These are phyloP conservation scores for Lordiphosa fenestrarum DNA, from an alignment of 2,888 invertebrate genomes.

Conservation along the genomic window DNA sequence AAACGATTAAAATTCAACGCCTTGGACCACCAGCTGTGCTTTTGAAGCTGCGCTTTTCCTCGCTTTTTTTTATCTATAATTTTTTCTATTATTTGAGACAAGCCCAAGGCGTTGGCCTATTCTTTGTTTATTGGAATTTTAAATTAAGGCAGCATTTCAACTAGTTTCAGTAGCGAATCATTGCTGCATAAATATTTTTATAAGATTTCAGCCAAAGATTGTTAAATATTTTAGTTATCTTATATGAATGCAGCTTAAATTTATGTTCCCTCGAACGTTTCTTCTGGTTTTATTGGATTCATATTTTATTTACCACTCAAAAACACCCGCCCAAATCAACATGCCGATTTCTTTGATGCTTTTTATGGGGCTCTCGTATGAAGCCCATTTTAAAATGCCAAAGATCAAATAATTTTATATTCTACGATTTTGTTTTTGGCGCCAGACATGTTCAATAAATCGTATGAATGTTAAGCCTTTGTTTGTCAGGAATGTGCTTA, in stretches of 20 bases:
- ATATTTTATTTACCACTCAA: conserved; percentile 47
- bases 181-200: not conserved
- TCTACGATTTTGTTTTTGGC: not conserved
- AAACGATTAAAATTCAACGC: conserved; percentile 66
- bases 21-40: conserved; percentile 58
- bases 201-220: too few species aligned
- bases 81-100: conserved; percentile 7
- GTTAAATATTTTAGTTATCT: too few species aligned
- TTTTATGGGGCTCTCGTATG: not conserved
- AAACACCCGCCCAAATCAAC: conserved; percentile 33
- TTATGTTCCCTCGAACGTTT: conserved; percentile 14
- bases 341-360: conserved; percentile 29
- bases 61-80: conserved; percentile 1
- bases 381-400: conserved; percentile 8
- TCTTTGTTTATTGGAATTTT: conserved; percentile 60
- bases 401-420: not conserved
- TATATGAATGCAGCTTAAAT: conserved; percentile 18
- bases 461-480: too few species aligned
- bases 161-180: conserved; percentile 58
- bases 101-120: conserved; percentile 53
- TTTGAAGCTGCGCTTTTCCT: conserved; percentile 11
- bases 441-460: conserved; percentile 3
- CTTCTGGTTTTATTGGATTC: conserved; percentile 32
- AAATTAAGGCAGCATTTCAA: conserved; percentile 52
- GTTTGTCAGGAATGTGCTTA: too few species aligned